Evolutionary conservation across 2,797 vertebrate species (phyloP).

Genomic region (Myoxocephalus aenaeus): DNA sequence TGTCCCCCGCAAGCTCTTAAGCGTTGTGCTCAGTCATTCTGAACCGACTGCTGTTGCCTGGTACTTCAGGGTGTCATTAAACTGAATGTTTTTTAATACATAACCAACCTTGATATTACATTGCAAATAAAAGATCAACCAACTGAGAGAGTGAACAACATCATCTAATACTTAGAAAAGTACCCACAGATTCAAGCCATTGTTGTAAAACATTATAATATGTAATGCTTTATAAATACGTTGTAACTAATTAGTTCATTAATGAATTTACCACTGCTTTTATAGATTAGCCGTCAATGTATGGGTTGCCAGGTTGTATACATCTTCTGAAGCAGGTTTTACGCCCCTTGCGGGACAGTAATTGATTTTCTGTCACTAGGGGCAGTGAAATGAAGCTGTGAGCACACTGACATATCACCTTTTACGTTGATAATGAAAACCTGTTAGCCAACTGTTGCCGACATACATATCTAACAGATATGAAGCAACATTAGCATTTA

Average conservation of each 20-base stretch:
- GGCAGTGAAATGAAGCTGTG: neutral
- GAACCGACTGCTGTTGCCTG: neutral
- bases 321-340: neutral
- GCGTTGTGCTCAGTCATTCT: neutral
- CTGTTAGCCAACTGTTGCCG: neutral
- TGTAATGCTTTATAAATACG: neutral
- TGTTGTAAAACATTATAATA: neutral
- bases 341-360: neutral
- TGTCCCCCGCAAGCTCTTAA: slow-evolving; percentile 4
- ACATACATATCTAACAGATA: neutral
- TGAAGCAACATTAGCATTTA: neutral
- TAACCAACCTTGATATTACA: neutral
- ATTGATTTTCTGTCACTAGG: neutral
- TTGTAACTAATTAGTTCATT: neutral
- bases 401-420: neutral
- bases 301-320: neutral
- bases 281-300: neutral
- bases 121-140: slow-evolving; percentile 12
- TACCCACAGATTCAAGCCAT: neutral
- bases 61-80: neutral
- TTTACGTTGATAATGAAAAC: neutral
- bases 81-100: slow-evolving; percentile 3
- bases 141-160: neutral
- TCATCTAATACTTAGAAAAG: slow-evolving; percentile 6
- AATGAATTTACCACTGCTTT: neutral